Conservation (phyloP, 2,888 invertebrate species). For the Xestoiulus laeticollis region DNA sequence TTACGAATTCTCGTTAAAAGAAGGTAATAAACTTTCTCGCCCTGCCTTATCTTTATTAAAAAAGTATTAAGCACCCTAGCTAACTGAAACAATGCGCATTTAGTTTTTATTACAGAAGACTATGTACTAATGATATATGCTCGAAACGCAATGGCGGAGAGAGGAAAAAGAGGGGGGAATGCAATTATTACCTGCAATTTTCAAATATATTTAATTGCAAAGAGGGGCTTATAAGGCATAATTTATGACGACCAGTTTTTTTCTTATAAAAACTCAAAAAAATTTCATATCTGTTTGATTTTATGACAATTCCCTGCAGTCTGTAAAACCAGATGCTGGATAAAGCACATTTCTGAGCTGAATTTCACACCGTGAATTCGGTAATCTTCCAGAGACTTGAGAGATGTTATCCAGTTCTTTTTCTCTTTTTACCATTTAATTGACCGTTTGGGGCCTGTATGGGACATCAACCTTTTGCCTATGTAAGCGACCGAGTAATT, state of each 20-base stretch:
- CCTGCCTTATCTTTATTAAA: slow-evolving; percentile 13
- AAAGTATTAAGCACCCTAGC: background rate
- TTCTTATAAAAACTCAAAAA: background rate
- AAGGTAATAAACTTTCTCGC: background rate
- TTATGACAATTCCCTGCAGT: slow-evolving; percentile 19
- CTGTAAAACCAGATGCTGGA: background rate
- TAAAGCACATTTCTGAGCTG: background rate
- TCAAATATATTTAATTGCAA: slow-evolving; percentile 12
- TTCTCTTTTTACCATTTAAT: background rate
- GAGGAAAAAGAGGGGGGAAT: background rate
- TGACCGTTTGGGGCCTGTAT: background rate
- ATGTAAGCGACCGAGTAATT: background rate
- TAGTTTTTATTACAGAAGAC: background rate
- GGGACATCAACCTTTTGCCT: background rate
- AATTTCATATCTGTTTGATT: background rate
- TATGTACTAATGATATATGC: background rate
- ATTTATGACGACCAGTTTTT: slow-evolving; percentile 11
- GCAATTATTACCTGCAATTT: background rate
- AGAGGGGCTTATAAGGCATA: background rate
- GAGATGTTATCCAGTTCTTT: background rate
- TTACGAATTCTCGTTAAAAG: background rate
- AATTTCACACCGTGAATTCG: background rate
- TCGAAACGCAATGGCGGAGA: background rate
- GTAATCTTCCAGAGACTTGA: background rate
- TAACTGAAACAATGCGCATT: slow-evolving; percentile 4